Evolutionary conservation across 2,797 vertebrate species (phyloP).

Genomic region (Sebastes ruberrimus): DNA sequence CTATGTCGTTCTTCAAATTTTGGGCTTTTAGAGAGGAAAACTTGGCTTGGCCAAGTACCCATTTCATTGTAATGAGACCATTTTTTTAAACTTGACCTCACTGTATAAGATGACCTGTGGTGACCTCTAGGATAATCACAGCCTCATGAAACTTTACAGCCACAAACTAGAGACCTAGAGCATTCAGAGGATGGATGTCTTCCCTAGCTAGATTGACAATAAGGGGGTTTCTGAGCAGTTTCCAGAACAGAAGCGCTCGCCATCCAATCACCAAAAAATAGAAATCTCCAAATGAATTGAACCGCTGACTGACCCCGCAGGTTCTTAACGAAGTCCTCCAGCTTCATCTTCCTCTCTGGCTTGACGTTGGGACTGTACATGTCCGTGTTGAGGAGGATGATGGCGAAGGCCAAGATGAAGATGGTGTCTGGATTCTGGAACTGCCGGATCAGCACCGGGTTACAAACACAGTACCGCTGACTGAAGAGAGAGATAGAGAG

Average conservation of each 20-base stretch:
- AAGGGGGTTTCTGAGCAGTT: too few relatives aligned
- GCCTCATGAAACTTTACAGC: too few relatives aligned
- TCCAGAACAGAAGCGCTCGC: too few relatives aligned
- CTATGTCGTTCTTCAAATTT: too few relatives aligned
- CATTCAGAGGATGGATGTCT: too few relatives aligned
- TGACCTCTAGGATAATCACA: too few relatives aligned
- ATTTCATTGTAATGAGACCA: too few relatives aligned
- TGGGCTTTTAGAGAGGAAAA: too few relatives aligned
- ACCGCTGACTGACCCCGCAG: constrained; percentile 83
- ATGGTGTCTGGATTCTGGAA: constrained; percentile 98
- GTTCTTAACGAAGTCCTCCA: constrained; percentile 97
- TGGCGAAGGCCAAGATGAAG: constrained; percentile 97
- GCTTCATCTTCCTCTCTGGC: constrained; percentile 95
- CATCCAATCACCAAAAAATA: too few relatives aligned
- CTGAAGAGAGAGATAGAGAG: constrained; percentile 67
- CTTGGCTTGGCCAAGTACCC: accelerated
- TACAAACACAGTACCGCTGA: constrained; percentile 96
- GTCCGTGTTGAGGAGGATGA: constrained; percentile 97
- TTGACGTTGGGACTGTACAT: constrained; percentile 98
- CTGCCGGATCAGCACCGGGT: constrained; percentile 93
- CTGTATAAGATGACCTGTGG: too few relatives aligned
- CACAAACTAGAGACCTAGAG: accelerated
- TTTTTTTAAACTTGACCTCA: too few relatives aligned
- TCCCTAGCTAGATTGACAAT: too few relatives aligned
- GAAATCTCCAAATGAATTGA: background rate